These are phyloP conservation scores for Diarsia brunnea DNA, from an alignment of 2,888 invertebrate genomes.

Conservation along the genomic window DNA sequence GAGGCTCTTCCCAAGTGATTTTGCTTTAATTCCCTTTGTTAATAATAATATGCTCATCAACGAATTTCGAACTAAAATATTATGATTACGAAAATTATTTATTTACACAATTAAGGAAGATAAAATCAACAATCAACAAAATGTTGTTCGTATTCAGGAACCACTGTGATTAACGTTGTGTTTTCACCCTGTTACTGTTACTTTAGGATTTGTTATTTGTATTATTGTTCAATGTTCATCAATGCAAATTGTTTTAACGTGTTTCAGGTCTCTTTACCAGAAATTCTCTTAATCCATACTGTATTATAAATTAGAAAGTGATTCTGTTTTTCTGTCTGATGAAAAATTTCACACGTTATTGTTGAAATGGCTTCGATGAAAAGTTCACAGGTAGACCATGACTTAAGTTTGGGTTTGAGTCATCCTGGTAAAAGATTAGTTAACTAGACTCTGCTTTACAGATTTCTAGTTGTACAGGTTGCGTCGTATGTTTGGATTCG, in stretches of 20 bases:
- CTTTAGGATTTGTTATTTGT: neutral
- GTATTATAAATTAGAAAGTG: no score
- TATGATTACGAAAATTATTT: neutral
- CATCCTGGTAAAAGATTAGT: no score
- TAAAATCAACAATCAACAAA: neutral
- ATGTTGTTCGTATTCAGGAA: conserved; percentile 8
- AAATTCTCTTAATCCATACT: neutral
- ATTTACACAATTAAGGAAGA: neutral
- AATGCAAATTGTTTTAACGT: neutral
- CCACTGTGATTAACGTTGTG: neutral
- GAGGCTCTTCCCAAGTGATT: neutral
- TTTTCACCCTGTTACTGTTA: neutral
- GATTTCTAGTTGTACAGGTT: no score
- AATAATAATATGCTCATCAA: no score
- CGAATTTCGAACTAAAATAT: neutral
- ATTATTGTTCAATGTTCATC: neutral
- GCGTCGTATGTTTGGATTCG: no score
- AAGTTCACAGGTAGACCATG: no score
- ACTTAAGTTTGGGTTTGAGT: no score
- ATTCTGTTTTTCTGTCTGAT: no score
- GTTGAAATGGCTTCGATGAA: no score
- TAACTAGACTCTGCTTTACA: no score
- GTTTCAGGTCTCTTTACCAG: neutral
- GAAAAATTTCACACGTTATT: no score
- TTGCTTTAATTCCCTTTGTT: no score